phyloP scores from a whole-genome alignment of 2,888 invertebrate species.

The Sesia bembeciformis region DNA sequence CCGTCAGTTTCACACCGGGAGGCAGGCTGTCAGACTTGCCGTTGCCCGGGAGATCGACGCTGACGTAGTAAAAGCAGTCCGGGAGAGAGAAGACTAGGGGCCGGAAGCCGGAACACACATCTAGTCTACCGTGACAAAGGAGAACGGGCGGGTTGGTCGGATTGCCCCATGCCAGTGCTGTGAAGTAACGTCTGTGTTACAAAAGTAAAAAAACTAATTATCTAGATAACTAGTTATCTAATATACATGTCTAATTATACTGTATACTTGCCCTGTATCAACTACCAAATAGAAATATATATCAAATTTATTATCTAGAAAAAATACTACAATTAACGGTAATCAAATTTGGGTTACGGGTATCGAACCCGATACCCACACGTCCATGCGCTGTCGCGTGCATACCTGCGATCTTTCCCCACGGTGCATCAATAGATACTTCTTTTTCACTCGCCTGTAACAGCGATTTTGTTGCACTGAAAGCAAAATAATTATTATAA shows the following conservation, averaged over 20 bases:
- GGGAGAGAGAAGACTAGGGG: constrained; percentile 69
- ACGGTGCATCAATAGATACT: constrained; percentile 35
- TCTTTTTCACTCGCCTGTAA: constrained; percentile 21
- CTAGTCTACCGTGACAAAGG: constrained; percentile 74
- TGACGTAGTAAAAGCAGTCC: constrained; percentile 37
- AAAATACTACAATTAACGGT: no score
- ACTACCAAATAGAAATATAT: no score
- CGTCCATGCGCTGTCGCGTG: constrained; percentile 50
- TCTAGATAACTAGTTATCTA: background rate
- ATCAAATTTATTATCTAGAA: no score
- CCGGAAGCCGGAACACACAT: constrained; percentile 75
- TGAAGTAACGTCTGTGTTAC: constrained; percentile 9
- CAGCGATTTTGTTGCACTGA: no score
- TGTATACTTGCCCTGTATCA: background rate
- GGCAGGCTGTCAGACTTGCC: constrained; percentile 72
- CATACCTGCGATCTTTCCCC: constrained; percentile 34
- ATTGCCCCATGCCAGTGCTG: constrained; percentile 76
- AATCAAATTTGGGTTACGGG: no score
- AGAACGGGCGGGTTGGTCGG: constrained; percentile 62
- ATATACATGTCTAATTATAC: background rate
- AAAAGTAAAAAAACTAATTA: background rate
- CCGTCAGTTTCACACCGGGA: constrained; percentile 28
- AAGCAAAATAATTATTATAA: no score
- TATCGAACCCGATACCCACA: background rate
- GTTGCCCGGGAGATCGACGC: constrained; percentile 74